phyloP scores from a whole-genome alignment of 2,113 vertebrate genomes.

The Tetrao urogallus region DNA sequence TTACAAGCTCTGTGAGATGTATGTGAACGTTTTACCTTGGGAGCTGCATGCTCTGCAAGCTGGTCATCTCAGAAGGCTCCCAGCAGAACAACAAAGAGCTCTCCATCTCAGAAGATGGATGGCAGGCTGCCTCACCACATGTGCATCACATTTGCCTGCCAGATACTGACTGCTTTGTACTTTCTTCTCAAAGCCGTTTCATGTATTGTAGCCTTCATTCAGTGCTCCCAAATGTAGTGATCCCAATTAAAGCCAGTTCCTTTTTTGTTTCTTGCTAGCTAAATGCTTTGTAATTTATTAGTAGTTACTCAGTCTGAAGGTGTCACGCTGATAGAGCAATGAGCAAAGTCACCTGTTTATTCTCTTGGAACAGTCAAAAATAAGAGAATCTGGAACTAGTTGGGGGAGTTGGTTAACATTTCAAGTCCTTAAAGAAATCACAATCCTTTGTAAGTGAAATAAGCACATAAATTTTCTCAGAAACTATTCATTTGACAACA shows the following conservation, averaged over 20 bases:
- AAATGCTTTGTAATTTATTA: not conserved
- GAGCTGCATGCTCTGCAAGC: not conserved
- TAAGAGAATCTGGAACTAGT: not conserved
- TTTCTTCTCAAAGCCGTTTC: not conserved
- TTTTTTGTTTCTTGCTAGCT: not conserved
- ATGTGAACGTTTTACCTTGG: not conserved
- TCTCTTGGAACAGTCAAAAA: conserved; percentile 28
- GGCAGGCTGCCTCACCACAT: conserved; percentile 8
- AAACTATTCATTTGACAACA: not conserved
- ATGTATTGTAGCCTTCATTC: not conserved
- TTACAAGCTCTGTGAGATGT: not conserved
- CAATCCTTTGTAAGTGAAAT: conserved; percentile 5
- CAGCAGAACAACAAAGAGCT: conserved; percentile 29
- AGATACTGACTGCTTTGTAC: conserved; percentile 46
- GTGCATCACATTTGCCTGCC: conserved; percentile 34
- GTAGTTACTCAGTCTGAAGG: not conserved
- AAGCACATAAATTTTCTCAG: not conserved
- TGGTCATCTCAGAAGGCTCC: not conserved
- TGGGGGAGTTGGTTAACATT: not conserved
- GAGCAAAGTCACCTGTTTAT: conserved; percentile 40
- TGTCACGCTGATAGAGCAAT: not conserved
- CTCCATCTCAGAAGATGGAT: conserved; percentile 24
- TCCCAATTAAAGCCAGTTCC: conserved; percentile 26
- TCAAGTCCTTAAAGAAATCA: conserved; percentile 31
- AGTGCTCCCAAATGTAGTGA: not conserved